Conservation (phyloP, 2,113 vertebrate genomes). For the Hystrix brachyura region DNA sequence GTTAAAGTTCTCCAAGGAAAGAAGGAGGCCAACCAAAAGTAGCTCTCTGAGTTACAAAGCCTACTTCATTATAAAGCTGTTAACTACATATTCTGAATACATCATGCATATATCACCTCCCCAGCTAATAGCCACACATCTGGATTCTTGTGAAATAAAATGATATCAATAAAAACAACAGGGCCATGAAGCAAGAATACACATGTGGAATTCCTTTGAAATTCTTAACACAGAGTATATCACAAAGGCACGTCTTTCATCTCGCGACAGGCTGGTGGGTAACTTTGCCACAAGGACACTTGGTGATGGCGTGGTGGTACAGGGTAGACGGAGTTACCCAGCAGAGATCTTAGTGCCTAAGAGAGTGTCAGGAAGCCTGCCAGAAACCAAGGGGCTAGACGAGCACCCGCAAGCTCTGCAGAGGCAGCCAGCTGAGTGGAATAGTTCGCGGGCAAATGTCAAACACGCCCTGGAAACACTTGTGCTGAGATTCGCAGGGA, state of each 20-base stretch:
- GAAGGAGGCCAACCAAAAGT: not conserved
- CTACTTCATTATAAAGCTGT: not conserved
- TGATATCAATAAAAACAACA: not conserved
- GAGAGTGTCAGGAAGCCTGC: not conserved
- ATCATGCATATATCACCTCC: not conserved
- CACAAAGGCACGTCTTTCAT: not conserved
- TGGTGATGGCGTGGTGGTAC: not conserved
- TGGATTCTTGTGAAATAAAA: not conserved
- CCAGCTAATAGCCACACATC: not conserved
- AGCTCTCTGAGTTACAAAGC: not conserved
- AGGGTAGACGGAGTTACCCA: no score
- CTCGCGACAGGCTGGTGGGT: not conserved
- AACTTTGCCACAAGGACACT: not conserved
- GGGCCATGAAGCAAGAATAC: not conserved
- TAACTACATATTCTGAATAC: not conserved
- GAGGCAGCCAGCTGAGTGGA: not conserved
- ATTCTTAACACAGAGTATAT: not conserved
- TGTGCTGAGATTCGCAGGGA: not conserved
- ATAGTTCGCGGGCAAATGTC: no score
- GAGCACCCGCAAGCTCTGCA: not conserved
- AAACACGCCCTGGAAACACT: not conserved
- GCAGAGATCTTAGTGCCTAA: not conserved
- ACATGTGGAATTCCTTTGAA: not conserved
- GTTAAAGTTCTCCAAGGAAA: not conserved
- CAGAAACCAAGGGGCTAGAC: no score